Evolutionary conservation across 2,113 vertebrate genomes (phyloP), one percentile per base, ranked within the genome.

Genomic region (Crotalus horridus): DNA sequence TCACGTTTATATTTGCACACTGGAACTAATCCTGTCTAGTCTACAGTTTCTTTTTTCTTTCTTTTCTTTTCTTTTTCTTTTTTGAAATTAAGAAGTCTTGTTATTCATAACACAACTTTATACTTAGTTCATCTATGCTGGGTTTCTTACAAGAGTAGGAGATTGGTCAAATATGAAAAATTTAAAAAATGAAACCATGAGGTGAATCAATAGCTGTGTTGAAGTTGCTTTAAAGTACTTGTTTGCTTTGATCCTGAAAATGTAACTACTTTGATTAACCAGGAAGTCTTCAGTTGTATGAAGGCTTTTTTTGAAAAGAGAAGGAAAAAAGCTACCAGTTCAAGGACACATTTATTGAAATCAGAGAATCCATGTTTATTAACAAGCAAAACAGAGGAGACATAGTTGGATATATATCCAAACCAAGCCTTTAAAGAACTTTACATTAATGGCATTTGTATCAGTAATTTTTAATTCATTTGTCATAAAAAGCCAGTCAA

Each of bases 61-160:
- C 48, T 51, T 51, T 51, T 51, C 48, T 48, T 48, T 48, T 51
- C 48, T 51, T 51, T 51, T 51, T 51, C 48, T 51, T 56, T 91
- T 43, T 93, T 91, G 29, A 92, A 85, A 39, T 74, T 12, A 21
- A 9, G 24, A 89, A 48, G 10, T 92, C 54, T 93, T 91, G 92
- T 12, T 48, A 61, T 74, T 29, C 26, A 24, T 61, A 48, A 85
- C 33, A 21, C 24, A 90, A 3, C 91, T 87, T 51, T 87, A 90
- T 21, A 91, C 94, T 89, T 81, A 55, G 91, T 55, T 89, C 90
- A 92, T 88, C 43, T 89, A 0, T 29, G 1, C 91, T 95, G 91
- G 4, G 26, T 94, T 33, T 29, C 94, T 46, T 55, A 17, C 33
- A 92, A 90, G 58, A 24, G 5, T 92, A 29, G 12, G 88, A 69